A percentile compares a stretch with the other conserved stretches of the same genome.
These are phyloP conservation scores for Ia io DNA, from an alignment of 2,113 vertebrate genomes.

Conservation along the genomic window DNA sequence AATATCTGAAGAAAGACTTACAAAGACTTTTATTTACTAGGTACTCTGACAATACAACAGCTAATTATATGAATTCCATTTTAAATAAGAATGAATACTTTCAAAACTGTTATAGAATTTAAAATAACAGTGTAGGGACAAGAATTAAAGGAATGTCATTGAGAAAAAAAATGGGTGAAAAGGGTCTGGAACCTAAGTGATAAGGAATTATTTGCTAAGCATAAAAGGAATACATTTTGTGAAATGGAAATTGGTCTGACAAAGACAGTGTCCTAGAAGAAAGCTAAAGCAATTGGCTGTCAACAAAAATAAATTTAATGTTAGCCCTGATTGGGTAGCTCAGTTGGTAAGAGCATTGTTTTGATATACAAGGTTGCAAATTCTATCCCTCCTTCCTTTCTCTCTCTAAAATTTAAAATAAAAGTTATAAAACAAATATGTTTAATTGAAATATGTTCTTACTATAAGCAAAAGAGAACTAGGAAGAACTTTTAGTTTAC, in stretches of 20 bases:
- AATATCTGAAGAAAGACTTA: background rate
- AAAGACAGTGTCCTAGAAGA: background rate
- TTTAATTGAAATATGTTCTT: background rate
- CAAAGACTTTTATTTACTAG: conserved; percentile 24
- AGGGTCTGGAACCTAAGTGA: background rate
- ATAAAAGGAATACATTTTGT: background rate
- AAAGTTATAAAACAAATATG: background rate
- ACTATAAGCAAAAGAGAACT: background rate
- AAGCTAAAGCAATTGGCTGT: conserved; percentile 6
- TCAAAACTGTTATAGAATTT: background rate
- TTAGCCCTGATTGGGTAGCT: background rate
- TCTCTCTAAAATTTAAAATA: background rate
- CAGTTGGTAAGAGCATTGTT: background rate
- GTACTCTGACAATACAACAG: background rate
- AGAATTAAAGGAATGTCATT: background rate
- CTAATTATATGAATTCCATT: conserved; percentile 27
- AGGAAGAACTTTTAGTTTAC: background rate
- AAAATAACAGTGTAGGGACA: background rate
- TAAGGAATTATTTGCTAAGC: conserved; percentile 45
- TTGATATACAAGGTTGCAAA: background rate
- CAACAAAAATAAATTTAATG: conserved; percentile 27
- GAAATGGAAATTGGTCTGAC: background rate
- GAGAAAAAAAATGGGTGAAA: background rate
- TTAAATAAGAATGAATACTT: background rate
- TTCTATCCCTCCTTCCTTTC: background rate